Percentiles rank a stretch among this genome's conserved stretches.
Evolutionary conservation across 1,140 invertebrate species (phyloP).

Genomic region (Magallana angulata): DNA sequence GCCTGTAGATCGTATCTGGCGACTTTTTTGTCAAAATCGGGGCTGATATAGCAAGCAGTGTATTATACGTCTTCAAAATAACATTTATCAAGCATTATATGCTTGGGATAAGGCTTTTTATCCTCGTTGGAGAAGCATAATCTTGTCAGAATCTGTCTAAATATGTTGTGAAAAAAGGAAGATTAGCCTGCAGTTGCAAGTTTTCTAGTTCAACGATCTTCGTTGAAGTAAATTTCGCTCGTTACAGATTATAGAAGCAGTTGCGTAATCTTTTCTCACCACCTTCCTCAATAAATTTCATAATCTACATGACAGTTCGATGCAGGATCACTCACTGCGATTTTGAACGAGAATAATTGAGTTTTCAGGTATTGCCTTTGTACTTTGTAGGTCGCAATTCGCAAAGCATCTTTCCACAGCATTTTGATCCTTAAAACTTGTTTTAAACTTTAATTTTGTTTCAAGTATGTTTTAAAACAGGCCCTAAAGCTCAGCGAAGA

Average conservation of each 20-base stretch:
- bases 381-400: background rate
- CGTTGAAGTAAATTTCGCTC: conserved; percentile 20
- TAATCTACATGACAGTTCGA: background rate
- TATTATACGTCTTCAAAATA: conserved; percentile 20
- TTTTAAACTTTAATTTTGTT: background rate
- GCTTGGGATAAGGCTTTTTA: conserved; percentile 10
- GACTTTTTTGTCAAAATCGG: background rate
- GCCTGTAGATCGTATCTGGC: background rate
- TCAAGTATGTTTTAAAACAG: no score
- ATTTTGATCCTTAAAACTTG: background rate
- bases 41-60: conserved; percentile 17
- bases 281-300: background rate
- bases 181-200: background rate
- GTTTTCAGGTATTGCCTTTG: background rate
- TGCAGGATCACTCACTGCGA: background rate
- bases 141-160: conserved; percentile 37
- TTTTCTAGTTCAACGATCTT: background rate
- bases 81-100: conserved; percentile 35
- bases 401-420: background rate
- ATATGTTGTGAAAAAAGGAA: conserved; percentile 19
- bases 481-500: no score
- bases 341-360: conserved; percentile 16
- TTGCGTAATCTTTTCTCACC: conserved; percentile 22
- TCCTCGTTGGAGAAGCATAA: background rate
- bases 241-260: conserved; percentile 15